Evolutionary conservation across 2,888 invertebrate species (phyloP).

Genomic region (Polydrusus pterygomalis): DNA sequence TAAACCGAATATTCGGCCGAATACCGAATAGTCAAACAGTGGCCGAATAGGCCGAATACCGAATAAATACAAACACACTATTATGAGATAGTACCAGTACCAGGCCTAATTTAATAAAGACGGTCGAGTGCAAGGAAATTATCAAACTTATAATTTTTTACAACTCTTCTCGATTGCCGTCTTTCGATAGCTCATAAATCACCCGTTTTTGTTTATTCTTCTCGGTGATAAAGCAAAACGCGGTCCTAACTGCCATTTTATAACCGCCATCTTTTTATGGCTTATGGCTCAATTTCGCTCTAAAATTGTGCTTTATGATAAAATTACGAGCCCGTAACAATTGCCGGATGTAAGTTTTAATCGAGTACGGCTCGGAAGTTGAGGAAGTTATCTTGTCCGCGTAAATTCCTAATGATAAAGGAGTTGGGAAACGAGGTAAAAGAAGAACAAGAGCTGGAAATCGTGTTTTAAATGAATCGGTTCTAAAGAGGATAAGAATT

Average conservation of each 20-base stretch:
- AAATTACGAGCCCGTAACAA: conserved; percentile 36
- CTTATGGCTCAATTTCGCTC: conserved; percentile 39
- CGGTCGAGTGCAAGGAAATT: no score
- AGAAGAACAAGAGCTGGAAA: no score
- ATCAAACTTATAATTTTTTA: no score
- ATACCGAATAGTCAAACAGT: no score
- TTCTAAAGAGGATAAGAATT: no score
- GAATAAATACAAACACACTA: no score
- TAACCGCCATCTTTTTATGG: conserved; percentile 29
- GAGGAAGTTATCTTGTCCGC: conserved; percentile 24
- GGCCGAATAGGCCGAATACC: no score
- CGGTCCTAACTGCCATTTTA: conserved; percentile 16
- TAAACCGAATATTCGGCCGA: no score
- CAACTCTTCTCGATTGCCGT: not conserved
- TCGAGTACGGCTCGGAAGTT: conserved; percentile 27
- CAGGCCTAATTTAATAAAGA: no score
- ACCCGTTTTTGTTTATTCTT: conserved; percentile 17
- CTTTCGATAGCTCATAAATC: conserved; percentile 5
- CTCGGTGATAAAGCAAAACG: conserved; percentile 9
- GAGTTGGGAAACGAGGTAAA: not conserved
- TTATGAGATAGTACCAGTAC: no score
- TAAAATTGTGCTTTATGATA: conserved; percentile 39
- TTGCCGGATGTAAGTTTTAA: conserved; percentile 35
- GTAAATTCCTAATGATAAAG: conserved; percentile 30
- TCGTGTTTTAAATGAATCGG: no score